Evolutionary conservation across 2,797 vertebrate genomes (phyloP).

Genomic region (Mastacembelus armatus): DNA sequence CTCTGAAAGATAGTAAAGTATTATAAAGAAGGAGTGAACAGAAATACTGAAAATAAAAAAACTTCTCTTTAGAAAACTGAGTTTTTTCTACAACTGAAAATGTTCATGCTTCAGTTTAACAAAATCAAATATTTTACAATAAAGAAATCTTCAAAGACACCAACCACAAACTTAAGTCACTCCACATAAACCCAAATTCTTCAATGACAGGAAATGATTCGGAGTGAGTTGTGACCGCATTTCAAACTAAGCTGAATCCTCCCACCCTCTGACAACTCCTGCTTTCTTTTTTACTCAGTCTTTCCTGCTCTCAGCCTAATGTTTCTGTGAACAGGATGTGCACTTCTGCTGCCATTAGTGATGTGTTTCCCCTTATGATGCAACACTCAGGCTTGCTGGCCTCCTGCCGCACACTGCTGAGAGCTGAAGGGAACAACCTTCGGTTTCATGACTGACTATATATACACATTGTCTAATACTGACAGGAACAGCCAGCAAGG

Average conservation of each 20-base stretch:
- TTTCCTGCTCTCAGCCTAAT: conserved; percentile 22
- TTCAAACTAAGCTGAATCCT: neutral
- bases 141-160: neutral
- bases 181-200: neutral
- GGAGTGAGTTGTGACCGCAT: neutral
- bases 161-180: neutral
- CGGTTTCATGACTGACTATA: neutral
- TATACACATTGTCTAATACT: neutral
- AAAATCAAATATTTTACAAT: neutral
- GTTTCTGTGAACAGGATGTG: conserved; percentile 47
- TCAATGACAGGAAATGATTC: conserved; percentile 13
- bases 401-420: neutral
- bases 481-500: neutral
- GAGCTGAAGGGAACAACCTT: conserved; percentile 2
- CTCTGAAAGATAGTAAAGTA: too few species aligned
- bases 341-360: neutral
- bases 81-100: neutral
- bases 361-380: conserved; percentile 22
- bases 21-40: neutral
- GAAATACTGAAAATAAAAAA: neutral
- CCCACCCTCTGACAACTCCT: neutral
- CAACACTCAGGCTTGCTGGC: neutral
- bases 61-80: neutral
- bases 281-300: conserved; percentile 19
- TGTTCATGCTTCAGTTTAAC: neutral